Conservation (phyloP, 2,113 vertebrate species). For the Nesogale talazaci region DNA sequence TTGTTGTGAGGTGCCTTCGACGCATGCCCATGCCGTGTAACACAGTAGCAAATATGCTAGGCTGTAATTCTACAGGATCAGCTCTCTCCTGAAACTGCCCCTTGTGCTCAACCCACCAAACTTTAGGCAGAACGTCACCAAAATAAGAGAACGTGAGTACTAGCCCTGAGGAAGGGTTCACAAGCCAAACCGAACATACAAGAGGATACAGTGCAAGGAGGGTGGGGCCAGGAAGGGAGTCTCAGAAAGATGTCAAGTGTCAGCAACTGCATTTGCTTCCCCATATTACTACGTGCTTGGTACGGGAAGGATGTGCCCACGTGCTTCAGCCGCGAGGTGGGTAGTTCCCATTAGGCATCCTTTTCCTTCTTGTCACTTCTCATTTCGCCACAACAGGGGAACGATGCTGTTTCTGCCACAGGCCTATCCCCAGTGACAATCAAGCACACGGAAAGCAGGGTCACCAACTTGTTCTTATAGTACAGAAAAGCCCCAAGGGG, state of each 20-base stretch:
- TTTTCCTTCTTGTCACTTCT: conserved; percentile 68
- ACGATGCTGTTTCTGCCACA: not conserved
- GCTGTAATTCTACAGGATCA: not conserved
- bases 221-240: not conserved
- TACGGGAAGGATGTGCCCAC: not conserved
- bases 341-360: conserved; percentile 14
- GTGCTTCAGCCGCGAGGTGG: conserved; percentile 8
- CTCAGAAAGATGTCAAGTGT: not conserved
- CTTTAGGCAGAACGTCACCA: not conserved
- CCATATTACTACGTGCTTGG: not conserved
- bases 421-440: conserved; percentile 31
- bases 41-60: not conserved
- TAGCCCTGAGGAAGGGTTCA: not conserved
- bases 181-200: not conserved
- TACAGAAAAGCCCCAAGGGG: conserved; percentile 78
- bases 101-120: not conserved
- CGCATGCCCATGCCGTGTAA: not conserved
- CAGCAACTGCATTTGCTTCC: not conserved
- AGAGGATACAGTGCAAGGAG: not conserved
- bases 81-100: not conserved
- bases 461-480: conserved; percentile 73
- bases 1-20: not conserved
- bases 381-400: conserved; percentile 29
- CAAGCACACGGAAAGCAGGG: conserved; percentile 45
- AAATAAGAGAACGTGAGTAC: not conserved